Base-by-base conservation (phyloP, 2,797 vertebrate species). In the Acrossocheilus wenchowensis region DNA sequence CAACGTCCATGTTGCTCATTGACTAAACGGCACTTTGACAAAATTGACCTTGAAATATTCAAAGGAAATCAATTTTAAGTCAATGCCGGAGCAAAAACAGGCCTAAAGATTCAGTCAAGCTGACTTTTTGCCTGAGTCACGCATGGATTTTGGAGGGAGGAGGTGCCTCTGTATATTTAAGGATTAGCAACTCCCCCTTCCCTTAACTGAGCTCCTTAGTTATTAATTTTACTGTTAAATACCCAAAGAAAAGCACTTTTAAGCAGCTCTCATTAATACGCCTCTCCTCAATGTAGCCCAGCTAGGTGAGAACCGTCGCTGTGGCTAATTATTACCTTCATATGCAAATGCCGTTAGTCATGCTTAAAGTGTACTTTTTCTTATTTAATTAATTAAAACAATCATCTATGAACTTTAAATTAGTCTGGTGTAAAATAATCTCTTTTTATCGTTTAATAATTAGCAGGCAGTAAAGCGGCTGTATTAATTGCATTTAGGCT, bases 341-440 rank as follows among this genome's bases (percentile, higher is more conserved):
- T 91, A 93, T 93, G 91, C 90, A 92, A 93, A 93, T 52, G 92
- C 92, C 91, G 89, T 95, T 94, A 93, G 94, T 92, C 91, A 92
- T 92, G 91, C 88, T 93, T 93, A 95, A 92, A 91, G 93, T 94
- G 92, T 93, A 93, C 94, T 94, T 94, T 95, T 94, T 88, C 89
- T 92, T 95, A 95, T 95, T 95, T 95, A 95, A 95, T 96, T 95
- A 94, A 95, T 95, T 95, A 94, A 95, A 95, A 89, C 92, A 94
- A 95, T 94, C 89, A 92, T 93, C 96, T 97, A 97, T 97, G 96
- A 97, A 96, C 96, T 97, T 96, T 97, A 98, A 99, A 98, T 97
- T 97, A 98, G 97, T 95, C 93, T 94, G 95, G 96, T 96, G 97
- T 95, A 96, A 96, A 97, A 98, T 96, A 95, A 94, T 96, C 93